Percentiles rank a stretch among this genome's conserved stretches.
These are phyloP conservation scores for Tonatia bakeri DNA, from an alignment of 2,113 vertebrate genomes.

Conservation along the genomic window DNA sequence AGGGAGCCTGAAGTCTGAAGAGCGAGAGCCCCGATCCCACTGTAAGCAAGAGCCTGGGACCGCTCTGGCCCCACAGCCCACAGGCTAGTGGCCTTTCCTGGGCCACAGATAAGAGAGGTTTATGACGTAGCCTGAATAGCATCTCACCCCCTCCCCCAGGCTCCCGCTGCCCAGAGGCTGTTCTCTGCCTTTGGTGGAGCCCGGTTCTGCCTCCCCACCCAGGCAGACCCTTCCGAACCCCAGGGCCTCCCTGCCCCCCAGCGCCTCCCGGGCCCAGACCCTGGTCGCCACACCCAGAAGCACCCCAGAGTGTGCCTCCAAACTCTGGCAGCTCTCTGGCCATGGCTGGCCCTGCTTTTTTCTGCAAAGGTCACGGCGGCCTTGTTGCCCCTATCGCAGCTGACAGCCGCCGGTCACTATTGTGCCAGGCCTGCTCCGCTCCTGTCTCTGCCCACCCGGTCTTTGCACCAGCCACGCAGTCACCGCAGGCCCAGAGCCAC, in stretches of 20 bases:
- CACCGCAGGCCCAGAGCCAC: background rate
- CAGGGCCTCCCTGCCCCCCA: background rate
- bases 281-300: background rate
- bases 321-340: background rate
- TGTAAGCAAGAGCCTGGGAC: background rate
- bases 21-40: background rate
- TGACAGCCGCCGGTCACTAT: background rate
- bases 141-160: background rate
- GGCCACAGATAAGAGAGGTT: constrained; percentile 34
- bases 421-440: background rate
- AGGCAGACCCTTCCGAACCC: background rate
- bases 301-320: background rate
- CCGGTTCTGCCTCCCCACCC: background rate
- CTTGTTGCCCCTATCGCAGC: rapidly evolving
- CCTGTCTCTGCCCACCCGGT: background rate
- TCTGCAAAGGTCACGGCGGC: background rate
- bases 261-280: background rate
- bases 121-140: background rate
- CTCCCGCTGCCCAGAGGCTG: background rate
- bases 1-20: background rate
- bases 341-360: background rate
- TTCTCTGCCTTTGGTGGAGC: background rate
- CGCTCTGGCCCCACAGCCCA: background rate
- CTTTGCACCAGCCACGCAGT: background rate
- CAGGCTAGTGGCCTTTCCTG: background rate